Conservation (phyloP, 1,140 invertebrate genomes). For the Leguminivora glycinivorella region DNA sequence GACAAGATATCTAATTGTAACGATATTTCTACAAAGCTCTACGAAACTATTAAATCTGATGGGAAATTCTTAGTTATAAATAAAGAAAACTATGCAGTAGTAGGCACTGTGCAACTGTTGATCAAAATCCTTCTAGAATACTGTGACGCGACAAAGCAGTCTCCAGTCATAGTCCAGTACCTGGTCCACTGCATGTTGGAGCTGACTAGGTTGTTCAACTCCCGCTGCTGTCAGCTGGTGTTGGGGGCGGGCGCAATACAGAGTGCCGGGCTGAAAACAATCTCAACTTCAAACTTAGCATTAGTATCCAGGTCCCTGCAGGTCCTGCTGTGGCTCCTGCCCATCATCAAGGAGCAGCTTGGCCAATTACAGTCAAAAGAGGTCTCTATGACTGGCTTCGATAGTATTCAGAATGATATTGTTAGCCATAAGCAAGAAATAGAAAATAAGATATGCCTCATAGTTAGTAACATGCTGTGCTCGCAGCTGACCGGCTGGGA, state of each 20-base stretch:
- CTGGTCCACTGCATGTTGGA: conserved; percentile 91
- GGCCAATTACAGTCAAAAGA: conserved; percentile 76
- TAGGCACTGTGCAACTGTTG: conserved; percentile 91
- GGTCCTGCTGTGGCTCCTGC: conserved; percentile 88
- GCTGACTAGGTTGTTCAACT: conserved; percentile 94
- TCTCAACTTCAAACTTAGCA: conserved; percentile 96
- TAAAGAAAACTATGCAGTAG: conserved; percentile 91
- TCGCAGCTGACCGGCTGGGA: conserved; percentile 92
- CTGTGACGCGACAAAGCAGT: conserved; percentile 87
- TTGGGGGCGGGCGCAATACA: conserved; percentile 96
- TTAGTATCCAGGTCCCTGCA: conserved; percentile 93
- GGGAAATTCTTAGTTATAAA: conserved; percentile 84
- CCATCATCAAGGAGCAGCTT: conserved; percentile 85
- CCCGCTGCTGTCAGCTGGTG: conserved; percentile 94
- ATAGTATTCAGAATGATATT: conserved; percentile 88
- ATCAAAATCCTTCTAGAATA: conserved; percentile 95
- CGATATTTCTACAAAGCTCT: conserved; percentile 70
- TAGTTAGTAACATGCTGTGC: conserved; percentile 91
- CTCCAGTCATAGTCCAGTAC: conserved; percentile 83
- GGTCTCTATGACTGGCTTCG: conserved; percentile 78
- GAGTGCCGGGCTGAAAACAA: conserved; percentile 96
- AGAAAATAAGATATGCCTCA: conserved; percentile 92
- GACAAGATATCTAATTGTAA: conserved; percentile 83
- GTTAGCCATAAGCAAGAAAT: conserved; percentile 94
- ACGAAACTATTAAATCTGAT: conserved; percentile 66